Conservation (phyloP, 2,797 vertebrate genomes). For the Thaleichthys pacificus region DNA sequence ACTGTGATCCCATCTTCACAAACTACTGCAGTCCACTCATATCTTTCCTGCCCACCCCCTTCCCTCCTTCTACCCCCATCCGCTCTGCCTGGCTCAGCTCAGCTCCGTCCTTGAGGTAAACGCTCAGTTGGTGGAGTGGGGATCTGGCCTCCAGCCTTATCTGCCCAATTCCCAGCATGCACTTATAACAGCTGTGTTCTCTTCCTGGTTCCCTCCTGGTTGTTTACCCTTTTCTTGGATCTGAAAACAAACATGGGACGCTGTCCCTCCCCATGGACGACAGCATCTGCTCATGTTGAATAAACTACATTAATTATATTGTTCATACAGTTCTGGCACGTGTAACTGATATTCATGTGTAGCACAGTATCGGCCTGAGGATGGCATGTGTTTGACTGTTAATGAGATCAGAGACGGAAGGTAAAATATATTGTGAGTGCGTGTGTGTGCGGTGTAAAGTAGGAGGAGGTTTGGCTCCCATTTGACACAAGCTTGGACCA, state of each 20-base stretch:
- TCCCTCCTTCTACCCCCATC: conserved; percentile 24
- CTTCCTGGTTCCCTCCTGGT: conserved; percentile 39
- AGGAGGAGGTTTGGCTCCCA: no score
- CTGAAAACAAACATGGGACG: neutral
- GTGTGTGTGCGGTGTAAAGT: conserved; percentile 1
- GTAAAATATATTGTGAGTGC: neutral
- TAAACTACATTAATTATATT: neutral
- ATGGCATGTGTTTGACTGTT: neutral
- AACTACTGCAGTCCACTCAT: conserved; percentile 54
- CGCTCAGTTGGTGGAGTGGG: conserved; percentile 37
- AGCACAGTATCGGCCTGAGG: no score
- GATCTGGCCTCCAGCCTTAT: conserved; percentile 44
- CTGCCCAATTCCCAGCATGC: conserved; percentile 48
- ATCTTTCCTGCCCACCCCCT: conserved; percentile 2
- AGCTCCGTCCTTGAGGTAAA: conserved; percentile 43
- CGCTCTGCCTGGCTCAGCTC: conserved; percentile 26
- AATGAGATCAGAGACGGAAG: neutral
- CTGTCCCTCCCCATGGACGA: neutral
- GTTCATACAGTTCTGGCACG: neutral
- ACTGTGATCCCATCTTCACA: conserved; percentile 44
- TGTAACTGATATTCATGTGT: neutral
- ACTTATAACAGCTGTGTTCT: conserved; percentile 51
- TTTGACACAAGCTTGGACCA: no score
- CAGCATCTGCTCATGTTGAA: neutral
- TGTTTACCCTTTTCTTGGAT: conserved; percentile 57